Conservation (phyloP, 2,113 vertebrate genomes). For the Erythrolamprus reginae region DNA sequence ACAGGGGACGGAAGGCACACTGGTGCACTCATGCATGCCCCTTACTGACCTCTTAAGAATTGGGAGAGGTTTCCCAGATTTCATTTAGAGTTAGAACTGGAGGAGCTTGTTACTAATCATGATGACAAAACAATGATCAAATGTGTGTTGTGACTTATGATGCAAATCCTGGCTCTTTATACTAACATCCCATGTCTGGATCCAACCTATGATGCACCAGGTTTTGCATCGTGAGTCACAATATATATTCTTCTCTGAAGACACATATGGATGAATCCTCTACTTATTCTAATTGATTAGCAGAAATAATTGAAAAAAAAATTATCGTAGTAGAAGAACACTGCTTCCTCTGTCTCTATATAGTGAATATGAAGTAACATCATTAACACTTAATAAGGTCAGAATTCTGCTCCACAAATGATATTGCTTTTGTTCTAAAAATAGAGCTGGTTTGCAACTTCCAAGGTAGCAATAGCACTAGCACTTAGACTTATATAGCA, state of each 20-base stretch:
- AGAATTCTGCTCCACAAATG: neutral
- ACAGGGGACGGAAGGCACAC: no score
- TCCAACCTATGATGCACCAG: neutral
- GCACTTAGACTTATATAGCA: neutral
- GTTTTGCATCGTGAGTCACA: neutral
- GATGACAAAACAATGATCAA: neutral
- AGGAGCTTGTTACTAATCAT: neutral
- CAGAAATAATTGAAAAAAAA: neutral
- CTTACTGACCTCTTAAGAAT: no score
- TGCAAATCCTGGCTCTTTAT: neutral
- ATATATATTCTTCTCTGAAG: neutral
- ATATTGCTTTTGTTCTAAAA: neutral
- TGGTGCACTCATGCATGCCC: no score
- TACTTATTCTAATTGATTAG: neutral
- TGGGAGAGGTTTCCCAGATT: no score
- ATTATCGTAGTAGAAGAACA: neutral
- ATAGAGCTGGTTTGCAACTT: neutral
- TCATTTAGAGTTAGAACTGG: neutral
- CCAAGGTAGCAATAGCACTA: neutral
- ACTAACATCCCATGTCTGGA: neutral
- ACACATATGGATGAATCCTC: neutral
- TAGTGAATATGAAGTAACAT: neutral
- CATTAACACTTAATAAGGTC: neutral
- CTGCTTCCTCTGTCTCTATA: neutral
- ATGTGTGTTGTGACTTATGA: neutral